A percentile compares a stretch with the other conserved stretches of the same genome.
Evolutionary conservation across 1,140 invertebrate genomes (phyloP).

Genomic region (Microplitis demolitor): DNA sequence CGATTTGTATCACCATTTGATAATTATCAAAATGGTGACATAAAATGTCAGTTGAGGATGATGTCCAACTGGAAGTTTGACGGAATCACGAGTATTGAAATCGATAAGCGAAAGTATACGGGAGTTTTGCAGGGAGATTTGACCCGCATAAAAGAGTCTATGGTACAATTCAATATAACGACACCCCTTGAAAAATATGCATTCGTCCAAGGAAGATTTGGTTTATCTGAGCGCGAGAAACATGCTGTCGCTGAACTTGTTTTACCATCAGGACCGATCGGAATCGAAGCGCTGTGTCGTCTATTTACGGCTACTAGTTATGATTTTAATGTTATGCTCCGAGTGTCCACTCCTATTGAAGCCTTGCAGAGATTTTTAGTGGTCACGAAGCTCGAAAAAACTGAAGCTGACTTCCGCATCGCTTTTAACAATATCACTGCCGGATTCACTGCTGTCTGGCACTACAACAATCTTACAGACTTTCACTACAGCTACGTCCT

Average conservation of each 20-base stretch:
- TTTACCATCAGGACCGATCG: conserved; percentile 69
- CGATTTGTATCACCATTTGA: conserved; percentile 64
- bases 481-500: conserved; percentile 79
- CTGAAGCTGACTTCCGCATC: conserved; percentile 72
- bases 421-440: conserved; percentile 75
- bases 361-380: conserved; percentile 68
- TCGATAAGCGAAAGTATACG: conserved; percentile 71
- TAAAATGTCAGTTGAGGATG: conserved; percentile 69
- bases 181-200: conserved; percentile 72
- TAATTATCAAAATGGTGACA: conserved; percentile 69
- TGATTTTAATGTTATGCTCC: conserved; percentile 74
- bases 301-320: conserved; percentile 64
- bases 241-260: conserved; percentile 74
- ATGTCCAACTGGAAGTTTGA: conserved; percentile 66
- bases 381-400: conserved; percentile 66
- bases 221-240: conserved; percentile 70
- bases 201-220: conserved; percentile 69
- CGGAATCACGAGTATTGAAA: conserved; percentile 69
- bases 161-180: conserved; percentile 69
- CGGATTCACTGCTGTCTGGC: conserved; percentile 78
- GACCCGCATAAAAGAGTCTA: conserved; percentile 49
- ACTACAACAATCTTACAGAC: conserved; percentile 69
- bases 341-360: conserved; percentile 74
- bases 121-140: conserved; percentile 55
- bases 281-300: conserved; percentile 66